Base-by-base conservation (phyloP, 2,888 invertebrate genomes). In the Arrhopalites spinosus region DNA sequence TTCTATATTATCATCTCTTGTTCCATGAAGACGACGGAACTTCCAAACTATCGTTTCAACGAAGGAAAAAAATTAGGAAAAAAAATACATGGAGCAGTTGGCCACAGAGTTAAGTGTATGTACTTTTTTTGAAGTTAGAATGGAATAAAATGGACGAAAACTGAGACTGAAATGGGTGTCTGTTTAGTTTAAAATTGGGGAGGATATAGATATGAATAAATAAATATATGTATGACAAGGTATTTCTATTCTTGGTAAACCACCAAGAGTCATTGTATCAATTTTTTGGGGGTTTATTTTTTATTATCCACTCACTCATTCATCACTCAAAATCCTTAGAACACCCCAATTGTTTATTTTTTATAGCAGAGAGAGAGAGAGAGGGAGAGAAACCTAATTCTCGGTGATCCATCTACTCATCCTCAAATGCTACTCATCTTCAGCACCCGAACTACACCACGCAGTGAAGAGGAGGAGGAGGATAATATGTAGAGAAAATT, bases 271-370 rank as follows among this genome's bases (percentile, higher is more conserved):
- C 59, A 25, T 23, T 59, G 71, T 59, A 71, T 71, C 59, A 71
- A 30, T 59, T 59, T 56, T 43, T 36, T 30, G 20, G 13, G 36
- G 71, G 11, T 61, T 56, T 13, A 59, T 71, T 71, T n/a, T n/a
- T 71, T 71, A 71, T 71, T 56, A 71, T 36, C 71, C 43, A 71
- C 71, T 59, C 43, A 71, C 71, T 71, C 71, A 71, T 71, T 71
- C 71, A 71, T 71, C 71, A 71, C 71, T 27, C 71, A 17, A 27
- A 59, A 59, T 36, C 71, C 36, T 71, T 61, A 20, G 59, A 71
- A 61, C 56, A 71, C 11, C 3, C 59, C 71, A 59, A 71, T 71
- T 71, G 59, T 71, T 59, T 71, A 59, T 71, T 59, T 43, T 20
- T 36, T 15, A 59, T 25, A 25, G 7, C 20, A 59, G 59, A 59